Conservation (phyloP, 2,888 invertebrate species). For the Hesperia comma region DNA sequence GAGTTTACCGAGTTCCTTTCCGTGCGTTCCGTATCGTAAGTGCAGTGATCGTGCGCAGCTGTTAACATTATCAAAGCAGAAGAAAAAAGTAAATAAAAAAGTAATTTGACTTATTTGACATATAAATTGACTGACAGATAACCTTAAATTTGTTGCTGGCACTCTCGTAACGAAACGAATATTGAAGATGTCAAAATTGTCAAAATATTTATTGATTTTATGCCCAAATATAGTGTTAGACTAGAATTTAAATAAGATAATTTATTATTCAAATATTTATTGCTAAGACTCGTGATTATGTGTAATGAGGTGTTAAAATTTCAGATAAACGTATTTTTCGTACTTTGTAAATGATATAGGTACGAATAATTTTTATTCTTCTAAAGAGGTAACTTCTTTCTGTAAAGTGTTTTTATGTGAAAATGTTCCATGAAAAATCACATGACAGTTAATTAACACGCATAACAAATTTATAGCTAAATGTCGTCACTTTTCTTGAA, state of each 20-base stretch:
- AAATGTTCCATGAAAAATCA: neutral
- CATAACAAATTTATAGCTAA: neutral
- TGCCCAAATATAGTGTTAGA: slow-evolving; percentile 21
- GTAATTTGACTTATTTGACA: slow-evolving; percentile 2
- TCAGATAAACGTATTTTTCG: slow-evolving; percentile 35
- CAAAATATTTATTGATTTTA: slow-evolving; percentile 55
- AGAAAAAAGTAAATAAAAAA: slow-evolving; percentile 50
- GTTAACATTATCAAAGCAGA: slow-evolving; percentile 42
- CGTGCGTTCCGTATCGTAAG: neutral
- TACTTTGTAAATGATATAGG: slow-evolving; percentile 12
- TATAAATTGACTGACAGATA: slow-evolving; percentile 65
- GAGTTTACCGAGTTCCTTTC: no score
- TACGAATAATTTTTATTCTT: neutral
- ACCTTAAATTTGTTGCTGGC: slow-evolving; percentile 46
- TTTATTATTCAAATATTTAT: slow-evolving; percentile 19
- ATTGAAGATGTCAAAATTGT: slow-evolving; percentile 45
- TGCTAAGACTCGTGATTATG: slow-evolving; percentile 53
- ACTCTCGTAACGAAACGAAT: no score
- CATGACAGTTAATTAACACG: slow-evolving; percentile 5
- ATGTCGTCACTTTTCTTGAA: no score
- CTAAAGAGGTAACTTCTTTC: slow-evolving; percentile 14
- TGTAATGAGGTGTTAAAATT: slow-evolving; percentile 48
- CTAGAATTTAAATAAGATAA: slow-evolving; percentile 15
- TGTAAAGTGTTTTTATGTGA: neutral
- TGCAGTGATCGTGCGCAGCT: slow-evolving; percentile 40